Conservation (phyloP, 2,797 vertebrate genomes). For the Microtus agrestis region DNA sequence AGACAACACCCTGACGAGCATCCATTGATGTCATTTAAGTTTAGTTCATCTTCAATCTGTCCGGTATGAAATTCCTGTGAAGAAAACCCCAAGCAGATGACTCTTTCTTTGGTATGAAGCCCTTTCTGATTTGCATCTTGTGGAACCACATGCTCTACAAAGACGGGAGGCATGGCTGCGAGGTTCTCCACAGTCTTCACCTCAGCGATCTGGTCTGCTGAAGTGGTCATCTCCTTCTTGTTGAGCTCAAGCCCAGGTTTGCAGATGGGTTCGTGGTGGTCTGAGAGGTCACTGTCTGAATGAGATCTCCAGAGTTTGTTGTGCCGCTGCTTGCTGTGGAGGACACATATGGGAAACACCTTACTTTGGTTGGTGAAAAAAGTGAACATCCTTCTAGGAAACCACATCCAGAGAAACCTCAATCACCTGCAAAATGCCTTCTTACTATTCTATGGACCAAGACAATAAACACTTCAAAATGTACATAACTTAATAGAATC, state of each 20-base stretch:
- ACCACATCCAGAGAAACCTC: slow-evolving; percentile 4
- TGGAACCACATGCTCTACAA: slow-evolving; percentile 83
- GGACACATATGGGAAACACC: slow-evolving; percentile 50
- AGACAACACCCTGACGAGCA: slow-evolving; percentile 86
- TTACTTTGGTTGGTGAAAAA: slow-evolving; percentile 56
- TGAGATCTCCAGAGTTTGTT: slow-evolving; percentile 99
- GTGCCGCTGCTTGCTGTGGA: slow-evolving; percentile 95
- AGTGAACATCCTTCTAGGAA: slow-evolving; percentile 6
- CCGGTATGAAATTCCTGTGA: slow-evolving; percentile 85
- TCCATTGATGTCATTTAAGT: slow-evolving; percentile 89
- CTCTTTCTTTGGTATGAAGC: slow-evolving; percentile 83
- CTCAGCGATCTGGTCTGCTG: slow-evolving; percentile 93
- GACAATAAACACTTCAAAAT: slow-evolving; percentile 59
- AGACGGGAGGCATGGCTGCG: slow-evolving; percentile 87
- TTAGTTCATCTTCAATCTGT: slow-evolving; percentile 88
- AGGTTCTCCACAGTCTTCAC: slow-evolving; percentile 85
- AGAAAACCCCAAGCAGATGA: slow-evolving; percentile 87
- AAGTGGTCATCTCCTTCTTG: slow-evolving; percentile 92
- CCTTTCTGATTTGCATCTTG: slow-evolving; percentile 79
- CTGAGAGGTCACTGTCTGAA: slow-evolving; percentile 96
- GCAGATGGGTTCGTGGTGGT: slow-evolving; percentile 91
- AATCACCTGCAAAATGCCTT: slow-evolving; percentile 28
- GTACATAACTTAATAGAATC: slow-evolving; percentile 11
- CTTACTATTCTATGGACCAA: background rate
- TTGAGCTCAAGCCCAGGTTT: slow-evolving; percentile 90